phyloP scores from a whole-genome alignment of 1,140 invertebrate genomes.

The Gryllus bimaculatus region DNA sequence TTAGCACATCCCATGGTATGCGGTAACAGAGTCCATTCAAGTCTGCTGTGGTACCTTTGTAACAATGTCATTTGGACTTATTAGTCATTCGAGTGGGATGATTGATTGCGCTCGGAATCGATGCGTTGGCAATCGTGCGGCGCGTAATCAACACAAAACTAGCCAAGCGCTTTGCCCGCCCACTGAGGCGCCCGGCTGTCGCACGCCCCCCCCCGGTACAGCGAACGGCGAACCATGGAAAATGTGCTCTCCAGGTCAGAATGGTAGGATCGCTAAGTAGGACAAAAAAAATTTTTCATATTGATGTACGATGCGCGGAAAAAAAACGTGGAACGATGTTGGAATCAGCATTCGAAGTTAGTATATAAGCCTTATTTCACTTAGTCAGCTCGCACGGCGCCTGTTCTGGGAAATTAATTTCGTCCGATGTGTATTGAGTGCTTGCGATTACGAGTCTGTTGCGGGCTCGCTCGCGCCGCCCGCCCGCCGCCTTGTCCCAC shows the following conservation, averaged over 20 bases:
- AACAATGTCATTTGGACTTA: background rate
- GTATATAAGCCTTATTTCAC: background rate
- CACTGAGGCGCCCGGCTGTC: background rate
- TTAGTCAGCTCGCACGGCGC: background rate
- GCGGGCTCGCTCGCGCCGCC: background rate
- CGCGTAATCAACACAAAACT: slow-evolving; percentile 4
- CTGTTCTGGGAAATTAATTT: background rate
- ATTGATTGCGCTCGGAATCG: slow-evolving; percentile 3
- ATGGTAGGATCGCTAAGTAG: background rate
- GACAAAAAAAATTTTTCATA: background rate
- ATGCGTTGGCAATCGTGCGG: background rate
- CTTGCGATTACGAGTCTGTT: background rate
- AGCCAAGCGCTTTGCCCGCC: background rate
- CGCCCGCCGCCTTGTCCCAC: no score
- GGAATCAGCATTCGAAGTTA: background rate
- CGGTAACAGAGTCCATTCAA: background rate
- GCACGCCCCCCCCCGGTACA: background rate
- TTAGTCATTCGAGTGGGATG: background rate
- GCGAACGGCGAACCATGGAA: background rate
- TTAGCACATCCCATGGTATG: slow-evolving; percentile 3
- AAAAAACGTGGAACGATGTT: background rate
- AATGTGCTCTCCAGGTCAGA: background rate
- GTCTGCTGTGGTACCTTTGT: background rate
- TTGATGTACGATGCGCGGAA: background rate
- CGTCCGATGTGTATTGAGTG: background rate